A percentile compares a stretch with the other conserved stretches of the same genome.
These are phyloP conservation scores for Synergus umbraculus DNA, from an alignment of 2,888 invertebrate species.

Conservation along the genomic window DNA sequence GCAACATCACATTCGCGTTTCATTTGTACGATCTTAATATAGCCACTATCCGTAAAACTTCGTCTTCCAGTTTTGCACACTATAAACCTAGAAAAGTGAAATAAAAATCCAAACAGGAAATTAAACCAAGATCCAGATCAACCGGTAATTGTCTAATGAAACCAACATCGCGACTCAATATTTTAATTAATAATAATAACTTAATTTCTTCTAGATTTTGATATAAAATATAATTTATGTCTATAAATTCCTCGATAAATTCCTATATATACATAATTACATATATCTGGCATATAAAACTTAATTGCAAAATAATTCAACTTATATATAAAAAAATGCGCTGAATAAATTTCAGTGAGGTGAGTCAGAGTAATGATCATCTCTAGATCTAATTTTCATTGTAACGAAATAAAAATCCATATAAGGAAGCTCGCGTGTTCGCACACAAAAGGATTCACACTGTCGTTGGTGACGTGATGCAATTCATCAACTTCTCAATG, in stretches of 20 bases:
- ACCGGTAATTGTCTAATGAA: conserved; percentile 33
- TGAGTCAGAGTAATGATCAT: conserved; percentile 18
- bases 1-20: conserved; percentile 23
- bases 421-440: conserved; percentile 33
- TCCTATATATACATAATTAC: no score
- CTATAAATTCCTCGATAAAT: neutral
- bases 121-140: conserved; percentile 31
- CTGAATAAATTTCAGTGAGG: neutral
- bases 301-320: neutral
- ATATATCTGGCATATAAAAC: neutral
- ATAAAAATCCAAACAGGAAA: conserved; percentile 36
- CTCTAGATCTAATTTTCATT: conserved; percentile 32
- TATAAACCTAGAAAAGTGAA: conserved; percentile 24
- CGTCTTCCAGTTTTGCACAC: neutral
- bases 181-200: conserved; percentile 6
- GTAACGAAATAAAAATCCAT: conserved; percentile 23
- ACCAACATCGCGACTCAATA: conserved; percentile 21
- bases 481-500: conserved; percentile 68
- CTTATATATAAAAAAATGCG: neutral
- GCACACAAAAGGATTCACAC: conserved; percentile 39
- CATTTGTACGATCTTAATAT: conserved; percentile 21
- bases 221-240: conserved; percentile 22
- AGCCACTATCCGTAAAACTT: neutral
- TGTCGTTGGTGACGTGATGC: conserved; percentile 37
- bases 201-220: conserved; percentile 24